phyloP scores from a whole-genome alignment of 2,113 vertebrate genomes.

The Protomyctophum bolini region DNA sequence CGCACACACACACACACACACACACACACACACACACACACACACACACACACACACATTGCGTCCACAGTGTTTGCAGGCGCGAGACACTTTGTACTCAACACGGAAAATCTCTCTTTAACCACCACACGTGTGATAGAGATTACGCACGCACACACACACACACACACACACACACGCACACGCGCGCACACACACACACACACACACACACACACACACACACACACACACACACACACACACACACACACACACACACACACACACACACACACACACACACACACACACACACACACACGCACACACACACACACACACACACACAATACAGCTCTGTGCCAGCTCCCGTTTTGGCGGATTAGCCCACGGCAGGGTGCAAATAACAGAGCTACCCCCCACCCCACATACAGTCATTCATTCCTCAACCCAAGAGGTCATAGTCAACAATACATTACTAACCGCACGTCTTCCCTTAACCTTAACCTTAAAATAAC shows the following conservation, averaged over 20 bases:
- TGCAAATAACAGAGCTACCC: conserved; percentile 17
- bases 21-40: conserved; percentile 5
- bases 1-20: conserved; percentile 8
- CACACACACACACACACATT: conserved; percentile 9
- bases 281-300: neutral
- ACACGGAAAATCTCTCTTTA: conserved; percentile 55
- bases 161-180: conserved; percentile 3
- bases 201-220: conserved; percentile 20
- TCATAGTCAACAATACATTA: no score
- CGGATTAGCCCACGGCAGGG: conserved; percentile 24
- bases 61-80: conserved; percentile 48
- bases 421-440: no score
- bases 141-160: conserved; percentile 4
- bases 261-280: conserved; percentile 3
- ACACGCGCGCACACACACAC: neutral
- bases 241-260: neutral
- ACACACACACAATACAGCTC: conserved; percentile 25
- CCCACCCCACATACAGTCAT: no score
- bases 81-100: conserved; percentile 54
- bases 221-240: conserved; percentile 9
- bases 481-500: no score
- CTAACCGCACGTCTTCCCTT: no score
- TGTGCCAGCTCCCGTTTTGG: conserved; percentile 18
- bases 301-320: conserved; percentile 8
- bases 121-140: conserved; percentile 28